Base-by-base conservation (phyloP, 2,888 invertebrate genomes). In the Linnaemya tessellans region DNA sequence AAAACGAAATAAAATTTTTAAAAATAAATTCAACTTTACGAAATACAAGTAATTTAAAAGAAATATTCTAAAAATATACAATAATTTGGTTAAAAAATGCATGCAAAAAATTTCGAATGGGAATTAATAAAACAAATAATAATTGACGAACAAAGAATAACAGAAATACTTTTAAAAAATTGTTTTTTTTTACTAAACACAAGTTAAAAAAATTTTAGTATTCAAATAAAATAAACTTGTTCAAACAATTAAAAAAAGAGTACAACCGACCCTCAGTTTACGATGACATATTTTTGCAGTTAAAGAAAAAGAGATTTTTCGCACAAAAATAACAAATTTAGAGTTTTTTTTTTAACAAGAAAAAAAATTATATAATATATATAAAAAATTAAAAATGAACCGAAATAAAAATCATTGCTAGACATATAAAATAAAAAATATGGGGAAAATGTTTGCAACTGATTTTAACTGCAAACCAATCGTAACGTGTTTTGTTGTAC, bases 161-260 rank as follows among this genome's bases (percentile, higher is more conserved):
- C 46, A 46, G 56, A 56, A 18, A 56, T 43, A 71, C 30, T 60
- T 4, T 22, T 49, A 49, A 62, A 60, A 7, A n/a, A n/a, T 18
- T 25, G 60, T 20, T 30, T 13, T 11, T 56, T 46, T 43, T 9
- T 38, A 10, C 30, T 18, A 73, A 73, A 20, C 35, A 49, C 15
- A 25, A 67, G 22, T 20, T 35, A 67, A 77, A 13, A 3, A 54
- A 64, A 51, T 54, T 65, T 51, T 54, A 41, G 30, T 56, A 18
- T 67, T 67, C 35, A 35, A 67, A 67, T 10, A 30, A 43, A 25
- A 65, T n/a, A 67, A 75, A 75, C 75, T 75, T 77, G 75, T 65
- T 77, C 22, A 75, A 75, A 77, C 38, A 67, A 10, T 46, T 7
- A 25, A 38, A 43, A 56, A 56, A 38, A 38, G 9, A 2, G 1